These are phyloP conservation scores for Drosophila kanapiae DNA, from an alignment of 1,140 invertebrate species.

Conservation along the genomic window DNA sequence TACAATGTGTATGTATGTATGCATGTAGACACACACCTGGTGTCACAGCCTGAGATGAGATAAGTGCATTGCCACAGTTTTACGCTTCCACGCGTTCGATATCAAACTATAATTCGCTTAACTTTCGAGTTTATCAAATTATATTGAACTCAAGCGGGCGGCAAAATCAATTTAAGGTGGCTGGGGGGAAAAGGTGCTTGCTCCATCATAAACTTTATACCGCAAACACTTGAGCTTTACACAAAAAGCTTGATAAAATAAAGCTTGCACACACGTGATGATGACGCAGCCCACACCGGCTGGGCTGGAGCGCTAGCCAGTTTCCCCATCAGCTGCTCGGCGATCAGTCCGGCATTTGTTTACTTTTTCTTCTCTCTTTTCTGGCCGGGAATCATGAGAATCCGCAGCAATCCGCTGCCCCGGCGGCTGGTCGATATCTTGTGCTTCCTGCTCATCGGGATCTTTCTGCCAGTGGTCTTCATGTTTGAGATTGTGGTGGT, in stretches of 20 bases:
- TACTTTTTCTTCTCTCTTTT: slow-evolving; percentile 11
- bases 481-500: slow-evolving; percentile 88
- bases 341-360: slow-evolving; percentile 29
- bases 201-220: slow-evolving; percentile 14
- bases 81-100: slow-evolving; percentile 23
- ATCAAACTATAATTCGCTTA: slow-evolving; percentile 30
- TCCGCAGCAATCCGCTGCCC: slow-evolving; percentile 74
- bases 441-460: slow-evolving; percentile 66
- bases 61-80: slow-evolving; percentile 33
- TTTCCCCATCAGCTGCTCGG: slow-evolving; percentile 5
- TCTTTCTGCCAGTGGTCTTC: slow-evolving; percentile 76
- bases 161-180: not conserved
- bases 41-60: slow-evolving; percentile 10
- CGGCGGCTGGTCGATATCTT: slow-evolving; percentile 60
- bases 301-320: slow-evolving; percentile 15
- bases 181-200: not conserved
- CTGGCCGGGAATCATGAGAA: slow-evolving; percentile 29
- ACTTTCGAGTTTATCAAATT: slow-evolving; percentile 39
- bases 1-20: not conserved
- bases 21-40: slow-evolving; percentile 24
- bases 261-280: slow-evolving; percentile 68
- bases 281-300: slow-evolving; percentile 31
- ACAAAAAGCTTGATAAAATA: slow-evolving; percentile 46
- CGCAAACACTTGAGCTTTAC: slow-evolving; percentile 29
- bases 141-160: slow-evolving; percentile 22